Evolutionary conservation across 2,113 vertebrate species (phyloP), one percentile per base, ranked within the genome.

Genomic region (Mirounga angustirostris): DNA sequence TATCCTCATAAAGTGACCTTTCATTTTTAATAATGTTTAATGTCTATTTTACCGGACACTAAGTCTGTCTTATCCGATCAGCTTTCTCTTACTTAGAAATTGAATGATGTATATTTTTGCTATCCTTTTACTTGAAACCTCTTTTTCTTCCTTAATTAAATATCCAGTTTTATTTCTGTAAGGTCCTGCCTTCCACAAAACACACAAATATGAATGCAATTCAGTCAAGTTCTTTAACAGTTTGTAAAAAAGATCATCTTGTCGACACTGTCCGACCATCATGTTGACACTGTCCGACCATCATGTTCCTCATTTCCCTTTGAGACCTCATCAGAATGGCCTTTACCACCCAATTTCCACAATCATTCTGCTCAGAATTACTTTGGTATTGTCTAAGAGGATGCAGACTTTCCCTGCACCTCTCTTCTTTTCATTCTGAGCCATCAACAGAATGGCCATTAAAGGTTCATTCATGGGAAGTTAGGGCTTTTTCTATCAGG

Each of bases 61-160:
- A 94, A 50, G 19, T 4, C 24, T 76, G 7, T 79, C 40, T 89
- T 79, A 89, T 63, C 43, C 76, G 15, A 86, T 18, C 7, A 87
- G 11, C 24, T 91, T 86, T 88, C 59, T 59, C 73, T 67, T 24
- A 74, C 52, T 12, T 88, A 95, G 61, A 91, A 93, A 95, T 30
- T 58, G 2, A 43, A 63, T 59, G 46, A 13, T 15, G 7, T 78
- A 74, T 40, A 4, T 76, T 96, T 95, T 76, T 40, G 50, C 46
- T 92, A 30, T 78, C 19, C 26, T 92, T 83, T 94, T 76, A 79
- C 65, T 63, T 89, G 87, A 63, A 69, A 21, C 7, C 5, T 87
- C 85, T 76, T 50, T 76, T 46, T 16, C 43, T 76, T n/a, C 67
- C 67, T 58, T 21, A 19, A 69, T 69, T 19, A 69, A 67, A 69